Conservation (phyloP, 2,797 vertebrate species). For the Enteromius argenteus region DNA sequence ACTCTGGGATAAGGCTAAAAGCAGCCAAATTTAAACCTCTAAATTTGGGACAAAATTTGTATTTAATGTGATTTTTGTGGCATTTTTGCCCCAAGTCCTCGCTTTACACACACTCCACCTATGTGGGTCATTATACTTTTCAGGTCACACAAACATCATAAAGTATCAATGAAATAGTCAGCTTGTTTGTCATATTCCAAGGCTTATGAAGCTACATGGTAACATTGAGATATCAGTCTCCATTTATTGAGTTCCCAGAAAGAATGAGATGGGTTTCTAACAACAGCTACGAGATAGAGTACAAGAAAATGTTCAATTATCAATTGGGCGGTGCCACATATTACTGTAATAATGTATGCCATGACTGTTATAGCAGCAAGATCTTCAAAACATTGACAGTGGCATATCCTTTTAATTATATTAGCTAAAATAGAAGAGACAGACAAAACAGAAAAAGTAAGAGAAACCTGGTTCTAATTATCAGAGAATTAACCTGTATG, state of each 20-base stretch:
- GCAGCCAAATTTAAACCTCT: too few species aligned
- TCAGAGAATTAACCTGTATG: constrained; percentile 68
- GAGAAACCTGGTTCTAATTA: constrained; percentile 72
- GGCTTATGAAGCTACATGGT: background rate
- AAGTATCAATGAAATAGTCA: background rate
- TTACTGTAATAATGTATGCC: constrained; percentile 29
- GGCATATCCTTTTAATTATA: constrained; percentile 56
- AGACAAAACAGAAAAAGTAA: constrained; percentile 3
- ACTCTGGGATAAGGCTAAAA: too few species aligned
- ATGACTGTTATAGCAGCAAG: constrained; percentile 54
- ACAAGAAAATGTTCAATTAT: background rate
- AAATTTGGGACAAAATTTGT: too few species aligned
- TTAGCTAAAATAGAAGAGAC: constrained; percentile 33
- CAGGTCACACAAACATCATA: background rate
- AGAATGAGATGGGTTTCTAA: background rate
- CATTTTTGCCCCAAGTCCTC: too few species aligned
- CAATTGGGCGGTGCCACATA: background rate
- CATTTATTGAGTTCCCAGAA: background rate
- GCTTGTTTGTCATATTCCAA: background rate
- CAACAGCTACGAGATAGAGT: background rate
- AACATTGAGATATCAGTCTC: background rate
- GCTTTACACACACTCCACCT: too few species aligned
- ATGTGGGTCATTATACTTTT: background rate
- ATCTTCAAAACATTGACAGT: constrained; percentile 53
- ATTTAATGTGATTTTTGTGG: too few species aligned